A percentile compares a stretch with the other conserved stretches of the same genome.
Conservation (phyloP, 2,888 invertebrate genomes). For the Biston betularia region DNA sequence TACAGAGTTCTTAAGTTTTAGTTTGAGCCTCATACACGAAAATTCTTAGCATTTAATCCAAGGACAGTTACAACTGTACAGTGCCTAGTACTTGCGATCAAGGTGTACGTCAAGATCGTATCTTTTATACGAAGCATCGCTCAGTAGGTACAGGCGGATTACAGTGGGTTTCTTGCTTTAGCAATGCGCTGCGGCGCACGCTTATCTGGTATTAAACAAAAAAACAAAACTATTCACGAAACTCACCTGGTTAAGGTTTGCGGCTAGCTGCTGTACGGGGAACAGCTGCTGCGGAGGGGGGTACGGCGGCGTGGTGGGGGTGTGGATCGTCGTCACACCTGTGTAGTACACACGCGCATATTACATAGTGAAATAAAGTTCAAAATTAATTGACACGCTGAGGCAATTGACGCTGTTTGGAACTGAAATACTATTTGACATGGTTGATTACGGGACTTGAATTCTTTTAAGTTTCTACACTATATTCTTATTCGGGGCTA, state of each 20-base stretch:
- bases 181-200: too few species aligned
- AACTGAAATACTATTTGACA: neutral
- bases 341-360: conserved; percentile 28
- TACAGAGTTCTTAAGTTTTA: too few species aligned
- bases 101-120: too few species aligned
- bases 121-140: too few species aligned
- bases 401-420: neutral
- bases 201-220: neutral
- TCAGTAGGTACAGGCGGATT: too few species aligned
- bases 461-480: neutral
- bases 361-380: neutral
- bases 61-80: too few species aligned
- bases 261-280: conserved; percentile 82
- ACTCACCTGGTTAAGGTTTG: conserved; percentile 78
- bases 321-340: conserved; percentile 73
- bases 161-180: too few species aligned
- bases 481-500: too few species aligned
- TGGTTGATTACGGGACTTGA: neutral
- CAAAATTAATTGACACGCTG: neutral
- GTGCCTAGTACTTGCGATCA: too few species aligned
- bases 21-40: too few species aligned
- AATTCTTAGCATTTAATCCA: too few species aligned
- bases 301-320: conserved; percentile 76
- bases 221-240: neutral
- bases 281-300: conserved; percentile 79